Conservation (phyloP, 2,797 vertebrate species). For the Scolopax rusticola region DNA sequence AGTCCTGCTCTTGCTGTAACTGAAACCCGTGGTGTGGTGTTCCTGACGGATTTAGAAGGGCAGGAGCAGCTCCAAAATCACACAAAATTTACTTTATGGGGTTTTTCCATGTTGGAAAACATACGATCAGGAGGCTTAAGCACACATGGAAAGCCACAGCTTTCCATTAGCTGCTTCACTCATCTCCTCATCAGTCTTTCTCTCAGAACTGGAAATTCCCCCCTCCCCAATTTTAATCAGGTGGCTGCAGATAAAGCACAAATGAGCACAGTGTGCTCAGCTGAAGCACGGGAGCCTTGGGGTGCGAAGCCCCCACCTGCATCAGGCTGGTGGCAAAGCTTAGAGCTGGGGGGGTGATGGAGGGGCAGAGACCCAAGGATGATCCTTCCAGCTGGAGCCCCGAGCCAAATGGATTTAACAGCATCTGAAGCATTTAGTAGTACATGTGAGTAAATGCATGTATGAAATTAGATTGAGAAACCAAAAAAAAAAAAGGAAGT, state of each 20-base stretch:
- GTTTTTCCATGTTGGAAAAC: not conserved
- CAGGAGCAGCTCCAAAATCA: not conserved
- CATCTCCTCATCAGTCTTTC: not conserved
- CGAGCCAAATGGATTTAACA: not conserved
- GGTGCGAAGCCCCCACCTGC: not conserved
- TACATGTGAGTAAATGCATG: not conserved
- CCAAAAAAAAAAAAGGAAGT: not conserved
- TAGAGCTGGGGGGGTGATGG: not conserved
- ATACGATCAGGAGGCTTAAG: not conserved
- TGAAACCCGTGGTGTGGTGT: not conserved
- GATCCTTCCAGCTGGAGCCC: not conserved
- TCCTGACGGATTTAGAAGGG: not conserved
- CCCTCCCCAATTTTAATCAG: rapidly evolving
- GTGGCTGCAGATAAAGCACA: not conserved
- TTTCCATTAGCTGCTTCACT: not conserved
- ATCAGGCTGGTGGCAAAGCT: not conserved
- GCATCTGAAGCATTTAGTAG: not conserved
- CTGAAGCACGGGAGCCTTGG: not conserved
- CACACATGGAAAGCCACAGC: rapidly evolving
- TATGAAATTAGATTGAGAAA: not conserved
- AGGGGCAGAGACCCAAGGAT: not conserved
- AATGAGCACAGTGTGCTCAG: not conserved
- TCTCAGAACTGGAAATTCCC: not conserved
- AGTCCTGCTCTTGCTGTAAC: conserved; percentile 14
- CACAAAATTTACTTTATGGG: not conserved